Evolutionary conservation across 2,797 vertebrate species (phyloP), one percentile per base, ranked within the genome.

Genomic region (Margarornis squamiger): DNA sequence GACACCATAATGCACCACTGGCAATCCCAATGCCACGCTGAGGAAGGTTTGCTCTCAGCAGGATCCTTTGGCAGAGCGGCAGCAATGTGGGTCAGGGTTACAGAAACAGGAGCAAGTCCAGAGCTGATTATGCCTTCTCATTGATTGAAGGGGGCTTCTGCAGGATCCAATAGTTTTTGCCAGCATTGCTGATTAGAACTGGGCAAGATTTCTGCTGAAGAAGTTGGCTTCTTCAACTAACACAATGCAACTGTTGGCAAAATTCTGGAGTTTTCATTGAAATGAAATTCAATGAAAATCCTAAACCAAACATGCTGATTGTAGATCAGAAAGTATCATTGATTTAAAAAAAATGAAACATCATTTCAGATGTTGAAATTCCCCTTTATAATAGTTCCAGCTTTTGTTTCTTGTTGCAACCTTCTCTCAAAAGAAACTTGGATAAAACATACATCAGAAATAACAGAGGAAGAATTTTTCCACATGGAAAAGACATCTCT

Each of bases 231-330:
- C 63, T 82, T 71, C 71, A 84, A 46, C 39, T 41, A 66, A 76
- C 39, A 41, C 80, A 90, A 73, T 63, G 81, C 45, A 86, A 84
- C 36, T 87, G 74, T 23, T 46, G 15, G 85, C 65, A 93, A 91
- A 84, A 92, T 86, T 45, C 45, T 70, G 66, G 74, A 86, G 38
- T 49, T 86, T 57, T 61, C 71, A 67, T 2, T 73, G 71, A 93
- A 87, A 92, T 93, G 67, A n/a, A 20, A 79, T 95, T 90, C 92
- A 81, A 30, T 71, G 34, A 88, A 87, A 94, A 86, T 65, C 87
- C 38, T n/a, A 61, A 91, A 83, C 11, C 3, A 71, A 92, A 79
- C 29, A 58, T 29, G 57, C 41, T 41, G 62, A 75, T 68, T 59
- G 43, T 20, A 21, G 36, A 84, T 58, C 54, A 75, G 58, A 90